A percentile compares a stretch with the other conserved stretches of the same genome.
Conservation (phyloP, 2,797 vertebrate genomes). For the Eospalax fontanierii region DNA sequence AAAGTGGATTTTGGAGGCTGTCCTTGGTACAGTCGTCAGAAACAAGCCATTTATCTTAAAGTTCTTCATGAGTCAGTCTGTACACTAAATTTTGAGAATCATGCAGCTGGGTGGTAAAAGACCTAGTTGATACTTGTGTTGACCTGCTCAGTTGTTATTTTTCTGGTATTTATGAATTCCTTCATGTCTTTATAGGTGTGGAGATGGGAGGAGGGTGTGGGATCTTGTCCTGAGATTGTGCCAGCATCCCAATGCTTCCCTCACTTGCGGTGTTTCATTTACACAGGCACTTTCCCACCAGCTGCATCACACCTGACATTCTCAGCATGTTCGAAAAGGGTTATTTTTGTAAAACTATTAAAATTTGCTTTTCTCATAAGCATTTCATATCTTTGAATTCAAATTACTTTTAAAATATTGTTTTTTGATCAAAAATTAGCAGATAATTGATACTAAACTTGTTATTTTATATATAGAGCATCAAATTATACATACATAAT, state of each 20-base stretch:
- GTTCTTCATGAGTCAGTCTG: slow-evolving; percentile 18
- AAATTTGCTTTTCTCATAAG: slow-evolving; percentile 75
- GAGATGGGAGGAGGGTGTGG: not conserved
- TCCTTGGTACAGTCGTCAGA: not conserved
- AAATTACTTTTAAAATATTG: slow-evolving; percentile 64
- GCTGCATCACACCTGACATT: slow-evolving; percentile 1
- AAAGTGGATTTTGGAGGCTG: slow-evolving; percentile 8
- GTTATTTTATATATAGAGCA: slow-evolving; percentile 15
- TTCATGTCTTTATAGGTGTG: slow-evolving; percentile 27
- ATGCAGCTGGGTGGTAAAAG: not conserved
- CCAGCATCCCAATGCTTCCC: slow-evolving; percentile 35
- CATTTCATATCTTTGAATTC: slow-evolving; percentile 66
- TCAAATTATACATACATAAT: slow-evolving; percentile 53
- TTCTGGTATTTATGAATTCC: slow-evolving; percentile 46
- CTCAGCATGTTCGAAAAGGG: slow-evolving; percentile 71
- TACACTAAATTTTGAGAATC: slow-evolving; percentile 33
- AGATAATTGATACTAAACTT: slow-evolving; percentile 45
- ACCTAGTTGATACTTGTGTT: slow-evolving; percentile 16
- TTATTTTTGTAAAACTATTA: slow-evolving; percentile 82
- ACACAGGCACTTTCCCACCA: slow-evolving; percentile 12
- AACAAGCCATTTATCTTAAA: not conserved
- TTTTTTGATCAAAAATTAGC: slow-evolving; percentile 71
- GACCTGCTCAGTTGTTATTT: slow-evolving; percentile 16
- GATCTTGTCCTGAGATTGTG: slow-evolving; percentile 25
- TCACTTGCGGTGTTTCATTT: slow-evolving; percentile 30